phyloP scores from a whole-genome alignment of 1,140 invertebrate species.

The Parapsyche elsis region DNA sequence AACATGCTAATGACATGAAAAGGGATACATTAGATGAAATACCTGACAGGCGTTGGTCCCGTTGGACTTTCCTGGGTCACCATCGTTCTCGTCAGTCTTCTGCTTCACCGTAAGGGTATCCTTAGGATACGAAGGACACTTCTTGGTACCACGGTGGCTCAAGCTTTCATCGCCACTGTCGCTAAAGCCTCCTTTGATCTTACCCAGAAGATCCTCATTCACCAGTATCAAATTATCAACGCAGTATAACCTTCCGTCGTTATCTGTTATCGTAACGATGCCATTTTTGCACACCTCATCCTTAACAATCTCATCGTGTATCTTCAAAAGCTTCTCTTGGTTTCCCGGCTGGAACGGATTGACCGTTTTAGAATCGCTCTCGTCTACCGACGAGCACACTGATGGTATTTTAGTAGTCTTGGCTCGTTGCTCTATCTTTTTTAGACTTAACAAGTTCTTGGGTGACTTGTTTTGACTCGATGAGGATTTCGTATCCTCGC shows the following conservation, averaged over 20 bases:
- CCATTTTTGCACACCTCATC: neutral
- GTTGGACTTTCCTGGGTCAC: neutral
- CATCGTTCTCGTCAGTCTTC: conserved; percentile 40
- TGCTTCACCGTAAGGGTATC: conserved; percentile 48
- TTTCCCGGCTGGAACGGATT: conserved; percentile 11
- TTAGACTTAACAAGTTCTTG: conserved; percentile 62
- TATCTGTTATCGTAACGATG: conserved; percentile 51
- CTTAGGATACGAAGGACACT: conserved; percentile 23
- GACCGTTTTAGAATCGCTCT: neutral
- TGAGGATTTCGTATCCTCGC: conserved; percentile 59
- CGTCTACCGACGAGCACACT: conserved; percentile 11
- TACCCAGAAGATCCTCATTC: conserved; percentile 46
- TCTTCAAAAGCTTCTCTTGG: conserved; percentile 27
- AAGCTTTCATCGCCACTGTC: conserved; percentile 29
- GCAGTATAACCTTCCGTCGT: conserved; percentile 54
- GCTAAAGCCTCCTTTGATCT: conserved; percentile 10
- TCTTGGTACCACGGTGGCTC: neutral
- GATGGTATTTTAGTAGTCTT: conserved; percentile 64
- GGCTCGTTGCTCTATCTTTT: conserved; percentile 63
- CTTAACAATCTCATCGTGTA: neutral
- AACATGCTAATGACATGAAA: no score
- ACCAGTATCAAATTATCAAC: conserved; percentile 54
- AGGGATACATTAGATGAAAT: neutral
- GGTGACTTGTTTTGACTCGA: conserved; percentile 60
- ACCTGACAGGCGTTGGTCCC: conserved; percentile 49